Percentiles rank a stretch among this genome's conserved stretches.
Conservation (phyloP, 1,140 invertebrate genomes). For the Bemisia tabaci region DNA sequence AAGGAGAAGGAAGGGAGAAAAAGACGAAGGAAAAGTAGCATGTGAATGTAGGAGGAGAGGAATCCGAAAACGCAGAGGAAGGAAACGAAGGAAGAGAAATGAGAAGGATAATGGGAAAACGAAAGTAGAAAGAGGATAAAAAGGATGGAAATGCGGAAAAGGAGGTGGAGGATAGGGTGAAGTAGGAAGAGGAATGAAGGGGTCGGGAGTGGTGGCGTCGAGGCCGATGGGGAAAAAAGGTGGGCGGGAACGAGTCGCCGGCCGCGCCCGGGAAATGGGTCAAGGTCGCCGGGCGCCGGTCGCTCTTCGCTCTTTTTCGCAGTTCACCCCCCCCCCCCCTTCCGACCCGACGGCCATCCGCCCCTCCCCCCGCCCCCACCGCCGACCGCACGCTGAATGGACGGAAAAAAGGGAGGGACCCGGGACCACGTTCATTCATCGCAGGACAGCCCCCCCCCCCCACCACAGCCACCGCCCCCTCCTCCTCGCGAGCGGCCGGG, state of each 20-base stretch:
- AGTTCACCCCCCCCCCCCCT: background rate
- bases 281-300: too few species aligned
- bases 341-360: background rate
- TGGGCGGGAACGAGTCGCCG: background rate
- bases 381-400: too few species aligned
- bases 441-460: too few species aligned
- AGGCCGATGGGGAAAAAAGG: background rate
- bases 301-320: background rate
- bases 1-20: too few species aligned
- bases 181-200: background rate
- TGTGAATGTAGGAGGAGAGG: too few species aligned
- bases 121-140: background rate
- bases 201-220: too few species aligned
- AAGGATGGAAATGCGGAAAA: background rate
- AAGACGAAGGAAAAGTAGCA: too few species aligned
- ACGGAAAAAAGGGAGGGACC: too few species aligned
- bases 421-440: too few species aligned
- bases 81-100: background rate
- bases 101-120: background rate
- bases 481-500: too few species aligned
- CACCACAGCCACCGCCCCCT: too few species aligned
- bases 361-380: slow-evolving; percentile 2
- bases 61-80: too few species aligned
- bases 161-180: background rate
- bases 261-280: background rate